These are phyloP conservation scores for Pandemis heparana DNA, from an alignment of 2,888 invertebrate genomes.

Conservation along the genomic window DNA sequence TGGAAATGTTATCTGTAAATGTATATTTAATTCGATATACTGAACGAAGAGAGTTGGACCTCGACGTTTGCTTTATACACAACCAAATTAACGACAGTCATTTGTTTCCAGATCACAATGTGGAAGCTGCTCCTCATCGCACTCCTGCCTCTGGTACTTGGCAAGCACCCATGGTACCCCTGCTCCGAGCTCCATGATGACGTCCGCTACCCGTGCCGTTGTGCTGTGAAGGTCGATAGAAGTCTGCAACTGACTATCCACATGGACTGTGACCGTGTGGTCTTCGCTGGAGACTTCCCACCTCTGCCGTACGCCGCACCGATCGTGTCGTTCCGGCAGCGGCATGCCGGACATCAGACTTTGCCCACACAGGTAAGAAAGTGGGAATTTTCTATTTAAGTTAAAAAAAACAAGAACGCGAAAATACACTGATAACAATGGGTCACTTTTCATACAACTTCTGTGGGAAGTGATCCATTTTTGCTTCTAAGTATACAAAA, in stretches of 20 bases:
- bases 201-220: slow-evolving; percentile 90
- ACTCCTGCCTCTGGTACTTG: slow-evolving; percentile 60
- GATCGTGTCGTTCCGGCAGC: slow-evolving; percentile 92
- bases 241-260: slow-evolving; percentile 83
- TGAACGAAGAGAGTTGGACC: too few species aligned
- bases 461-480: too few species aligned
- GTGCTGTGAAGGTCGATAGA: slow-evolving; percentile 81
- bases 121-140: slow-evolving; percentile 67
- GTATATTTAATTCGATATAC: too few species aligned
- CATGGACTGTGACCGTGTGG: slow-evolving; percentile 93
- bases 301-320: slow-evolving; percentile 92
- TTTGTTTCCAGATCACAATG: slow-evolving; percentile 66
- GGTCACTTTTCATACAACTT: too few species aligned
- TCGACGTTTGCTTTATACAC: not conserved
- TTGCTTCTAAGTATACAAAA: too few species aligned
- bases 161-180: slow-evolving; percentile 87
- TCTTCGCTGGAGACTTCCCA: slow-evolving; percentile 92
- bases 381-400: not conserved
- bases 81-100: slow-evolving; percentile 15
- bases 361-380: slow-evolving; percentile 90
- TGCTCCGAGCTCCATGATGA: slow-evolving; percentile 92
- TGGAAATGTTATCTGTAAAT: not conserved
- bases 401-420: too few species aligned
- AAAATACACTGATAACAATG: too few species aligned
- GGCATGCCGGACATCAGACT: slow-evolving; percentile 92